Conservation (phyloP, 2,888 invertebrate species). For the Branchipolynoe longqiensis region DNA sequence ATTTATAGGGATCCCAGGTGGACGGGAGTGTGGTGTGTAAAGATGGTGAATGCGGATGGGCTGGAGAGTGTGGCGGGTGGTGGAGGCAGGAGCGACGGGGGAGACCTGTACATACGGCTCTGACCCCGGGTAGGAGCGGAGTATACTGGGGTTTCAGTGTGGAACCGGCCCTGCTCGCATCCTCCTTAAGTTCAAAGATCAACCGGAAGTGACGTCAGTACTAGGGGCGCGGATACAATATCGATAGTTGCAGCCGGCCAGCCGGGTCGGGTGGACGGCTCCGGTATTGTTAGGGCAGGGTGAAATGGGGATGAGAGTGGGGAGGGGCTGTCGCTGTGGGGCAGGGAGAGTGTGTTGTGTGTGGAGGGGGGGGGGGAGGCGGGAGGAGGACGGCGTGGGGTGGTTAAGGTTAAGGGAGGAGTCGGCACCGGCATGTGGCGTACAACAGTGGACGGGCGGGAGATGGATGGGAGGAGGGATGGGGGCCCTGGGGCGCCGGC, state of each 20-base stretch:
- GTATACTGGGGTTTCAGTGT: too few species aligned
- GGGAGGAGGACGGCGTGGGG: neutral
- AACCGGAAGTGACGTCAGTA: neutral
- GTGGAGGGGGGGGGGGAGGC: neutral
- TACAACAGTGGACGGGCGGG: neutral
- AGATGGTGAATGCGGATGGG: neutral
- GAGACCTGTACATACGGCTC: too few species aligned
- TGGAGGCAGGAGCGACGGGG: too few species aligned
- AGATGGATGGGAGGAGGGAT: conserved; percentile 1
- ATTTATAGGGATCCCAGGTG: neutral
- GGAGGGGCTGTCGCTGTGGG: neutral
- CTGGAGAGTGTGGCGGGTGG: too few species aligned
- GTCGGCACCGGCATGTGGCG: neutral
- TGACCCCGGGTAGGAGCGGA: too few species aligned
- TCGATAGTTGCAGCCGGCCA: neutral
- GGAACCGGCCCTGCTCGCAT: too few species aligned
- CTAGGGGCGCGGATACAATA: neutral
- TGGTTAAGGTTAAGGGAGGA: neutral
- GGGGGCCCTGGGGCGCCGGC: neutral
- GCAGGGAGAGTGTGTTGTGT: neutral
- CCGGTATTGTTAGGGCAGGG: neutral
- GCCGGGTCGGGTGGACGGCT: neutral
- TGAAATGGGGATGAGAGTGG: neutral
- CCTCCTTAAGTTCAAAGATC: neutral
- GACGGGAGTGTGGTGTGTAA: neutral